Evolutionary conservation across 2,888 invertebrate genomes (phyloP), one percentile per base, ranked within the genome.

Genomic region (Ceriagrion tenellum): DNA sequence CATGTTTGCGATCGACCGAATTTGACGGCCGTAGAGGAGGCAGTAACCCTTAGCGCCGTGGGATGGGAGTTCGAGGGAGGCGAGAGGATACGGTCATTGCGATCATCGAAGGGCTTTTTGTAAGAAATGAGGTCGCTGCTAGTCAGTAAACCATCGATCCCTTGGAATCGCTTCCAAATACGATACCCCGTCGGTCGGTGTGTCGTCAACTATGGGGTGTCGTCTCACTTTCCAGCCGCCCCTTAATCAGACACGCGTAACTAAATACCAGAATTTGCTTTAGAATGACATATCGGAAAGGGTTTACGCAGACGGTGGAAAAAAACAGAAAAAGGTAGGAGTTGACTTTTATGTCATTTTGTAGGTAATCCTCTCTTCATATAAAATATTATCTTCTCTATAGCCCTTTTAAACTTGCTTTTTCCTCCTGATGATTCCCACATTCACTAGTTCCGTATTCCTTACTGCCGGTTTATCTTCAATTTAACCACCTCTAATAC

Each of bases 101-200:
- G 81, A 81, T 81, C 81, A 81, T 81, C 81, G 81, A 35, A 35
- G 35, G 81, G 81, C 81, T 81, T 81, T 81, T 81, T 81, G 81
- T 81, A 35, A 81, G 81, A 81, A 81, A 81, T 81, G 81, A 81
- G 81, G 81, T 81, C 81, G 81, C 81, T 81, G 81, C 81, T 81
- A 81, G 81, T 81, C 81, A 81, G 81, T 81, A 81, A 81, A 30
- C 30, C 81, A 81, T 81, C 81, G 81, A 81, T 81, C 81, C 35
- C 30, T 35, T 18, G 16, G 30, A 81, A 35, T 81, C 81, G 35
- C 35, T 81, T 81, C 35, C 81, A 81, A 81, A 81, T 35, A 81
- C 81, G 35, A 26, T 81, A 35, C 30, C 35, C 18, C 81, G n/a
- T 10, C 26, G 69, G 35, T 30, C 35, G 35, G 35, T 35, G 81